Conservation (phyloP, 2,888 invertebrate species). For the Gibbula magus region DNA sequence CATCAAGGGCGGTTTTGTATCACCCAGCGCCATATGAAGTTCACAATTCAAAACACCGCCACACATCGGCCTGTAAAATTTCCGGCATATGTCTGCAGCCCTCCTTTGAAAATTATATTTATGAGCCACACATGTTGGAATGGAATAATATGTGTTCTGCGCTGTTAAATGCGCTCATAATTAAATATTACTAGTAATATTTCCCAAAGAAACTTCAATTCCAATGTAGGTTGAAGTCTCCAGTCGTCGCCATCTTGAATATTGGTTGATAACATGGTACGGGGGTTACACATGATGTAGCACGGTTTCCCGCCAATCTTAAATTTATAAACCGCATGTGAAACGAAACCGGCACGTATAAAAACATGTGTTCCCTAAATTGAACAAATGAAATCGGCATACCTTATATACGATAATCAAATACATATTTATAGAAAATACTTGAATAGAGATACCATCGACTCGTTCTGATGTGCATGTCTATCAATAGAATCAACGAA, state of each 20-base stretch:
- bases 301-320: conserved; percentile 57
- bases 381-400: no score
- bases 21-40: conserved; percentile 24
- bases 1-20: conserved; percentile 18
- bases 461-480: no score
- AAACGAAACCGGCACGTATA: conserved; percentile 1
- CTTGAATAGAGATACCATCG: no score
- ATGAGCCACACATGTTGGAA: conserved; percentile 17
- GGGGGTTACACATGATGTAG: conserved; percentile 62
- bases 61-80: conserved; percentile 35
- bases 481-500: no score
- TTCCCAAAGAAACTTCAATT: conserved; percentile 26
- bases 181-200: conserved; percentile 12
- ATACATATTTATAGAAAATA: no score
- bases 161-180: conserved; percentile 17
- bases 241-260: conserved; percentile 73
- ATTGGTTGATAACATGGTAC: conserved; percentile 68
- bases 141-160: neutral
- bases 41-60: conserved; percentile 38
- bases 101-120: conserved; percentile 2
- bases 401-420: no score
- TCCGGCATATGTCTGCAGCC: conserved; percentile 25
- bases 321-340: conserved; percentile 20
- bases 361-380: no score
- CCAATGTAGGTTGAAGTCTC: conserved; percentile 30